These are phyloP conservation scores for Rallus limicola DNA, from an alignment of 2,113 vertebrate species.

Conservation along the genomic window DNA sequence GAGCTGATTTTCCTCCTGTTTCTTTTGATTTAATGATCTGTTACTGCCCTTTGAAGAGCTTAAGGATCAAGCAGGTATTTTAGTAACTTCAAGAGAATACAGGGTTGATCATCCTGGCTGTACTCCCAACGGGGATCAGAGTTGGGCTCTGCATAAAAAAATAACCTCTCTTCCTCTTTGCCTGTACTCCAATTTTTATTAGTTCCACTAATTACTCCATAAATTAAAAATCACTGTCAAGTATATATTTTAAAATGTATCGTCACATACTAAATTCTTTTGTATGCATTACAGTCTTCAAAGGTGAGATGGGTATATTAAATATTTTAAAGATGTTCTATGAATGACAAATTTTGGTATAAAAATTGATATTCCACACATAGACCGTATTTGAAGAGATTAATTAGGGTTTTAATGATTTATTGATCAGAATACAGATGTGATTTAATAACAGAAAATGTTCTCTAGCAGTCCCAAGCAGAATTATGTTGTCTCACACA, in stretches of 20 bases:
- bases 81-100: background rate
- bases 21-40: background rate
- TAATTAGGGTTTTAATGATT: background rate
- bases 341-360: background rate
- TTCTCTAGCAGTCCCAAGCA: background rate
- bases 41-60: background rate
- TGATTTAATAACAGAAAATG: background rate
- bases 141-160: background rate
- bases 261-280: background rate
- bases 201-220: background rate
- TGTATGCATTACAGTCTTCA: background rate
- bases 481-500: background rate
- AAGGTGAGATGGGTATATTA: background rate
- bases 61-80: background rate
- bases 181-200: background rate
- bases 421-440: background rate
- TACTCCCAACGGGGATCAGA: background rate
- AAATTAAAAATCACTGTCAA: background rate
- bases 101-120: background rate
- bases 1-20: background rate
- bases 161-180: background rate
- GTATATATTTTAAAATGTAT: background rate
- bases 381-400: background rate
- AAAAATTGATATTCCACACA: background rate
- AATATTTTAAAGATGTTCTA: background rate